Conservation (phyloP, 2,113 vertebrate genomes). For the Lophius piscatorius region DNA sequence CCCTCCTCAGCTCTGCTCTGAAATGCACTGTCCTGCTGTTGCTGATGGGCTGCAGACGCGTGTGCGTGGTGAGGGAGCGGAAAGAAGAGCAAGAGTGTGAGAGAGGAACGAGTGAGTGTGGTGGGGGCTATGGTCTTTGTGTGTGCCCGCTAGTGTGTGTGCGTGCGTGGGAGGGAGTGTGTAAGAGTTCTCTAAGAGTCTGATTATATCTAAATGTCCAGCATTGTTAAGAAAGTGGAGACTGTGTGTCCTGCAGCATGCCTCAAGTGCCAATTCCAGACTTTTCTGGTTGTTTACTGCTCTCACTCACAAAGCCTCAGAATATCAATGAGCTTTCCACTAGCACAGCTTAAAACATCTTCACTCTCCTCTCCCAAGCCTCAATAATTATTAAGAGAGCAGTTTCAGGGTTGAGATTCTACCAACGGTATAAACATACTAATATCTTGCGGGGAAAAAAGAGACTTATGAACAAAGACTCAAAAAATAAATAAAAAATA, state of each 20-base stretch:
- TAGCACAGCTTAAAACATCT: slow-evolving; percentile 35
- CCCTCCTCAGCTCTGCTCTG: slow-evolving; percentile 45
- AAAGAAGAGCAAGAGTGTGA: slow-evolving; percentile 23
- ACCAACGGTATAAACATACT: slow-evolving; percentile 8
- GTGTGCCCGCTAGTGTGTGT: slow-evolving; percentile 6
- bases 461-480: too few species aligned
- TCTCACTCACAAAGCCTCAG: slow-evolving; percentile 57
- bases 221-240: slow-evolving; percentile 49
- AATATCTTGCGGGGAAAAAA: too few species aligned
- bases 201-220: slow-evolving; percentile 59
- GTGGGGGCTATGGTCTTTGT: slow-evolving; percentile 11
- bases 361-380: slow-evolving; percentile 18
- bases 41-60: slow-evolving; percentile 66
- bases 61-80: slow-evolving; percentile 39
- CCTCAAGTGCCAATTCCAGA: slow-evolving; percentile 52
- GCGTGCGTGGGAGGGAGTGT: neutral
- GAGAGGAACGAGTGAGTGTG: slow-evolving; percentile 2
- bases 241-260: slow-evolving; percentile 28
- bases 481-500: too few species aligned
- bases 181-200: slow-evolving; percentile 25
- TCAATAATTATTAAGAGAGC: slow-evolving; percentile 17
- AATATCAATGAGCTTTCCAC: slow-evolving; percentile 70
- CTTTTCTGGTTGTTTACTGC: slow-evolving; percentile 68
- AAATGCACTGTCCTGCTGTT: slow-evolving; percentile 66
- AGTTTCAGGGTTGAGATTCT: slow-evolving; percentile 26